Evolutionary conservation across 2,888 invertebrate genomes (phyloP).

Genomic region (Aquatica leii): DNA sequence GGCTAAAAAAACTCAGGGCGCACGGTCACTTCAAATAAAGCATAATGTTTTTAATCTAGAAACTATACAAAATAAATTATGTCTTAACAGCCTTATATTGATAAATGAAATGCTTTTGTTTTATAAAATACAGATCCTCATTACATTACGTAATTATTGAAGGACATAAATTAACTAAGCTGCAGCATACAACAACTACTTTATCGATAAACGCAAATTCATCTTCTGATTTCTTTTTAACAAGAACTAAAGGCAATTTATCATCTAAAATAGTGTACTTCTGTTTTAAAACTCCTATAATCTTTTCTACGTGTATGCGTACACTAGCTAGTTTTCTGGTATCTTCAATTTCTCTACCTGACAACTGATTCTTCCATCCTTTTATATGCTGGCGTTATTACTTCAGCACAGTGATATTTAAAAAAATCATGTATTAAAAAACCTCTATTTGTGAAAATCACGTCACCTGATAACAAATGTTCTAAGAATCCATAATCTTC

Average conservation of each 20-base stretch:
- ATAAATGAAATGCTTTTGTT: too few species aligned
- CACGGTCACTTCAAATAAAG: too few species aligned
- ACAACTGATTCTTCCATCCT: background rate
- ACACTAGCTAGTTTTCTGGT: background rate
- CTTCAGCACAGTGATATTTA: conserved; percentile 2
- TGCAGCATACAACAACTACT: background rate
- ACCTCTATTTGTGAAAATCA: background rate
- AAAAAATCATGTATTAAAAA: background rate
- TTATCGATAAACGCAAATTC: conserved; percentile 6
- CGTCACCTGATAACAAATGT: background rate
- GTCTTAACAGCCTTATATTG: too few species aligned
- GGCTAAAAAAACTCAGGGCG: too few species aligned
- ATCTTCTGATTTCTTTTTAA: background rate
- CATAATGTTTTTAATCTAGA: too few species aligned
- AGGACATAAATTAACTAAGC: too few species aligned
- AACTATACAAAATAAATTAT: too few species aligned
- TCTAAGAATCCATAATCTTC: conserved; percentile 2
- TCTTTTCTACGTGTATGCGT: background rate
- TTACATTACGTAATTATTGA: too few species aligned
- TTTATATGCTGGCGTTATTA: background rate
- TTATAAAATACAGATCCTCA: too few species aligned
- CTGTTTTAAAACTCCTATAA: background rate
- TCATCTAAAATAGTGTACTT: background rate
- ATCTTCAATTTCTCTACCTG: background rate
- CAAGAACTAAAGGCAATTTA: background rate